Evolutionary conservation across 1,140 invertebrate genomes (phyloP).

Genomic region (Pogonus chalceus): DNA sequence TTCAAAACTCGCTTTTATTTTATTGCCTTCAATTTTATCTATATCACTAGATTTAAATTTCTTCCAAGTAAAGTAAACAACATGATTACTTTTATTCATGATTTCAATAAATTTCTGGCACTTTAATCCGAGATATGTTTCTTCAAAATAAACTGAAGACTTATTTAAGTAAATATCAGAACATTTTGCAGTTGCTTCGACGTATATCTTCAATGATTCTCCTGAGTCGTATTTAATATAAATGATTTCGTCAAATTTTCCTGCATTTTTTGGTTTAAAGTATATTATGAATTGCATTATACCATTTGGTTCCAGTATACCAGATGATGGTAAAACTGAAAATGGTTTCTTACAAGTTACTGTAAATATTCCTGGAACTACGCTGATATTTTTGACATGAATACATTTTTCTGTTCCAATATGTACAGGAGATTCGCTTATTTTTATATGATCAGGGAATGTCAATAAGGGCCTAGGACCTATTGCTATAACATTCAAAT

Average conservation of each 20-base stretch:
- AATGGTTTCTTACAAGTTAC: conserved; percentile 29
- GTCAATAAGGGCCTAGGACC: conserved; percentile 36
- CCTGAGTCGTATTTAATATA: conserved; percentile 35
- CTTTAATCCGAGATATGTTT: conserved; percentile 36
- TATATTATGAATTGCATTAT: conserved; percentile 26
- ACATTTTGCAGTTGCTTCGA: conserved; percentile 27
- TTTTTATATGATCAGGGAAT: conserved; percentile 37
- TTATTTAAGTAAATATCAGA: conserved; percentile 28
- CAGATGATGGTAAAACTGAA: conserved; percentile 31
- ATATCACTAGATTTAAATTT: conserved; percentile 18
- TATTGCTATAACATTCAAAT: conserved; percentile 27
- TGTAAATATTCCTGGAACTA: conserved; percentile 28
- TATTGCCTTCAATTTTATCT: conserved; percentile 19
- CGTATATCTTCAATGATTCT: conserved; percentile 27
- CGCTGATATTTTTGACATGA: conserved; percentile 35
- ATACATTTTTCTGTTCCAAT: conserved; percentile 30
- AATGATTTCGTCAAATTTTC: conserved; percentile 25
- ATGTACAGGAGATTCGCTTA: conserved; percentile 35
- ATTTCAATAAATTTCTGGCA: conserved; percentile 30
- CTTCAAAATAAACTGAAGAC: conserved; percentile 29
- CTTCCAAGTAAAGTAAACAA: conserved; percentile 37
- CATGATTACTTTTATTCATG: conserved; percentile 35
- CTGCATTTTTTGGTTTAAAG: conserved; percentile 25
- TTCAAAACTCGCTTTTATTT: conserved; percentile 7
- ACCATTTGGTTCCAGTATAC: conserved; percentile 29